phyloP scores from a whole-genome alignment of 2,113 vertebrate genomes.

The Heloderma charlesbogerti region DNA sequence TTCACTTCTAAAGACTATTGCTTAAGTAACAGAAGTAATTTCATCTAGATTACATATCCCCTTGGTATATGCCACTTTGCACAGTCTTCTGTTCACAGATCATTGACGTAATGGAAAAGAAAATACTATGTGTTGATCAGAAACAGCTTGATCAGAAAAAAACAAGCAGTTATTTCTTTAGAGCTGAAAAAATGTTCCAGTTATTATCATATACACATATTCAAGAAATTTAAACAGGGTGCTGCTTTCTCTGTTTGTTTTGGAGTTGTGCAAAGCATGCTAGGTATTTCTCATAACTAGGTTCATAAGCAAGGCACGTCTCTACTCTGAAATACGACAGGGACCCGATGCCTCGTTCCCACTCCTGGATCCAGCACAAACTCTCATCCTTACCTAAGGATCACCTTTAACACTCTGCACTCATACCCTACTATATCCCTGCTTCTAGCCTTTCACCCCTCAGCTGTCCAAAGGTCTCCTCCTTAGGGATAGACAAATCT shows the following conservation, averaged over 20 bases:
- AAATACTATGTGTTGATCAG: neutral
- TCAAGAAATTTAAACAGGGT: neutral
- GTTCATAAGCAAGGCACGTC: neutral
- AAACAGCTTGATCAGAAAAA: conserved; percentile 12
- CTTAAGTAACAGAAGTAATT: conserved; percentile 20
- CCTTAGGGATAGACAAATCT: neutral
- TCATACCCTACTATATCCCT: neutral
- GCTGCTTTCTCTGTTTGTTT: neutral
- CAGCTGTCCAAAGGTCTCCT: neutral
- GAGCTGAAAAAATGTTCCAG: neutral
- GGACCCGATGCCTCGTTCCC: neutral
- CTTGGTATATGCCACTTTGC: conserved; percentile 7
- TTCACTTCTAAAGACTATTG: neutral
- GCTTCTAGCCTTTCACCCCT: neutral
- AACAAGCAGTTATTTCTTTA: conserved; percentile 10
- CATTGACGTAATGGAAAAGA: neutral
- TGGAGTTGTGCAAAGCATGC: neutral
- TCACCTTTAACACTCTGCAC: neutral
- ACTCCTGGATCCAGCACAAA: neutral
- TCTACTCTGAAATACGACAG: neutral
- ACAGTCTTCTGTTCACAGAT: accelerated
- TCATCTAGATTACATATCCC: neutral
- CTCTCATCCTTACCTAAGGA: too few species aligned
- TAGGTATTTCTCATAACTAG: neutral
- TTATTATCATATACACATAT: neutral